Conservation (phyloP, 2,797 vertebrate species). For the Gorsachius magnificus region DNA sequence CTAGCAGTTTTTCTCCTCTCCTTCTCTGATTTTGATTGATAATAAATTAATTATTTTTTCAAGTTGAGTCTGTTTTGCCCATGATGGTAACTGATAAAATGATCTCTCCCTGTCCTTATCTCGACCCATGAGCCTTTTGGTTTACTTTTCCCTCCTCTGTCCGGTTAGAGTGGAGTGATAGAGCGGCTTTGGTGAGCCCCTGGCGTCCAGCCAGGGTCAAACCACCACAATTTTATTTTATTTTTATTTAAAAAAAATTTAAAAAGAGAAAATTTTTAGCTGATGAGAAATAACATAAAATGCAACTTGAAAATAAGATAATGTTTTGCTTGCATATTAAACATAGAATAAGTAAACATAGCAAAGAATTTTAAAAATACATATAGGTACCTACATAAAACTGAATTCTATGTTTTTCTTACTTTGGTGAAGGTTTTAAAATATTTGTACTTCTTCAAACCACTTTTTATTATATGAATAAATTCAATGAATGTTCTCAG, state of each 20-base stretch:
- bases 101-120: no score
- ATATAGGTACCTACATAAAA: not conserved
- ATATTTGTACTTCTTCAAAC: not conserved
- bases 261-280: not conserved
- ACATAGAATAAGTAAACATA: not conserved
- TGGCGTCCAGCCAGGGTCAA: no score
- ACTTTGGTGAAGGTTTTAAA: not conserved
- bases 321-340: not conserved
- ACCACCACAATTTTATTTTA: not conserved
- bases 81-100: no score
- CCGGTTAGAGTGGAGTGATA: no score
- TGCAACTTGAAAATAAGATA: not conserved
- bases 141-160: no score
- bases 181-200: no score
- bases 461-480: not conserved
- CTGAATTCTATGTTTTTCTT: not conserved
- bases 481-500: not conserved
- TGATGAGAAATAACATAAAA: not conserved
- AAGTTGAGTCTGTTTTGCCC: no score
- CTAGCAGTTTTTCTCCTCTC: no score
- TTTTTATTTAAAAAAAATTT: not conserved
- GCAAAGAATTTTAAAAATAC: not conserved
- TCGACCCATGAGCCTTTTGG: no score
- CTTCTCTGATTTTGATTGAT: no score
- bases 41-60: no score